phyloP scores from a whole-genome alignment of 2,113 vertebrate genomes.

The Hydrolagus affinis region DNA sequence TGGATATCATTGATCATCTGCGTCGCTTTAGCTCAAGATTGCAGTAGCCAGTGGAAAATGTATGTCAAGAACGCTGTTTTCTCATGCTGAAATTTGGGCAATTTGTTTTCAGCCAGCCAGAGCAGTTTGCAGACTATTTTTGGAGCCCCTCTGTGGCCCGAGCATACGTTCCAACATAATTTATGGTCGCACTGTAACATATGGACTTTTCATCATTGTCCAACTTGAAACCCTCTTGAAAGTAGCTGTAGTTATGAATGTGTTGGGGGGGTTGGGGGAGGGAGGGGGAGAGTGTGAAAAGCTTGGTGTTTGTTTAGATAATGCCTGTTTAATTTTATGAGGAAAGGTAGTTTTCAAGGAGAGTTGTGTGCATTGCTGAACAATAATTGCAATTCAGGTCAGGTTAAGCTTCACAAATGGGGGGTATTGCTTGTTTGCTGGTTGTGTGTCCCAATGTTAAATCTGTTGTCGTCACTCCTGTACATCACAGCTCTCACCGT shows the following conservation, averaged over 20 bases:
- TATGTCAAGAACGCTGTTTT: conserved; percentile 65
- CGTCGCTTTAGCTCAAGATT: conserved; percentile 46
- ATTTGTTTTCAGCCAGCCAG: conserved; percentile 70
- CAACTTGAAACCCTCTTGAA: conserved; percentile 58
- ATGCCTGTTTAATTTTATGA: conserved; percentile 8
- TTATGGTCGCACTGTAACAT: conserved; percentile 70
- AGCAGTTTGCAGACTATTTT: conserved; percentile 72
- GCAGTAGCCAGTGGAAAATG: conserved; percentile 58
- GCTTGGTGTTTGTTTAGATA: not conserved
- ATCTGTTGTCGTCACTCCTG: conserved; percentile 58
- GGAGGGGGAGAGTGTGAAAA: not conserved
- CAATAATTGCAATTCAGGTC: conserved; percentile 15
- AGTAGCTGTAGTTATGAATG: not conserved
- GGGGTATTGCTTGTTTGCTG: conserved; percentile 20
- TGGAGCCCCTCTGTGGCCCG: conserved; percentile 69
- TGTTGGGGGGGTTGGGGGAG: not conserved
- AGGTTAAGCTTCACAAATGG: not conserved
- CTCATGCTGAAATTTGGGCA: conserved; percentile 65
- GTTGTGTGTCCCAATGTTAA: conserved; percentile 40
- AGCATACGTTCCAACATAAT: conserved; percentile 68
- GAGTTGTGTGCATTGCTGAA: not conserved
- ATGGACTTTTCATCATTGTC: conserved; percentile 77
- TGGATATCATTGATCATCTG: conserved; percentile 52
- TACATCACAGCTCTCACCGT: conserved; percentile 55
- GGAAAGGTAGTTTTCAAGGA: not conserved